phyloP scores from a whole-genome alignment of 2,113 vertebrate genomes.

The Puffinus mauretanicus region DNA sequence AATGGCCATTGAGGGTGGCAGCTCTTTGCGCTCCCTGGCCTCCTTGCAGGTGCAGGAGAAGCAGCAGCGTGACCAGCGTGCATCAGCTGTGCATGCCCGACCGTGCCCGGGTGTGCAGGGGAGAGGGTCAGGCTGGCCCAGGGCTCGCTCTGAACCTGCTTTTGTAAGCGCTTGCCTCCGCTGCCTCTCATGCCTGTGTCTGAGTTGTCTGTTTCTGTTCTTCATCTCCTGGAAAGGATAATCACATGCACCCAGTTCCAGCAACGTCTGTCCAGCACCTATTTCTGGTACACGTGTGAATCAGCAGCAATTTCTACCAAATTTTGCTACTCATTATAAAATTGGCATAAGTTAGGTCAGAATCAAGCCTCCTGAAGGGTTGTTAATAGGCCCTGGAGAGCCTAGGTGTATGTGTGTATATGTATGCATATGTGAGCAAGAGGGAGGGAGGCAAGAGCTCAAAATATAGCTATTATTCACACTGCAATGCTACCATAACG shows the following conservation, averaged over 20 bases:
- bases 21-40: neutral
- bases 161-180: neutral
- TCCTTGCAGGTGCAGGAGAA: neutral
- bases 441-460: neutral
- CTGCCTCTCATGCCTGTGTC: neutral
- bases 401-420: neutral
- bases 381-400: neutral
- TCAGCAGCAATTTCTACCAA: neutral
- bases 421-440: neutral
- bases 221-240: neutral
- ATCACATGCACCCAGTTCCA: neutral
- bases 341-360: neutral
- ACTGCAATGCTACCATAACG: neutral
- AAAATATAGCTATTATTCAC: neutral
- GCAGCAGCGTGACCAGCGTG: neutral
- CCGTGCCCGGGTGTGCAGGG: fast-evolving
- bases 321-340: neutral
- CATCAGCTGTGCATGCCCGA: fast-evolving
- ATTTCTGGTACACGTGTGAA: neutral
- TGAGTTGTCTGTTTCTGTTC: neutral
- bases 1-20: neutral
- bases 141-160: neutral
- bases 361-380: neutral
- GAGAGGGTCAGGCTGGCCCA: neutral
- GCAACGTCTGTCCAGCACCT: neutral